These are phyloP conservation scores for Eudasyphora cyanicolor DNA, from an alignment of 2,888 invertebrate species.

Conservation along the genomic window DNA sequence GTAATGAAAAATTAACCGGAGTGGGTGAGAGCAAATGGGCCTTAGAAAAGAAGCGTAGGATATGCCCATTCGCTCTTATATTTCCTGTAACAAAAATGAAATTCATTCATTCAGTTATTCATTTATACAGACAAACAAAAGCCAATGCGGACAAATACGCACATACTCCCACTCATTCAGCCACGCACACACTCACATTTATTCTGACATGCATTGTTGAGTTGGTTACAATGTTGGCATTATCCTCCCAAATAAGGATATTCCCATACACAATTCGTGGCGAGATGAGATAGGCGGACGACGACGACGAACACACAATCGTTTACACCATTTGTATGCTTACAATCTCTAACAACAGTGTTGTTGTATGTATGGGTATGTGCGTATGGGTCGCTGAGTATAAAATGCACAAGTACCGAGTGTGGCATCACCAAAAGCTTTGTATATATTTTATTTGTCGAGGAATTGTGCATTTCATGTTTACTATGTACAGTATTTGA, in stretches of 20 bases:
- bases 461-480: constrained; percentile 30
- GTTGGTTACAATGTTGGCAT: constrained; percentile 44
- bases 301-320: neutral
- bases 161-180: neutral
- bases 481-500: neutral
- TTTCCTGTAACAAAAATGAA: constrained; percentile 6
- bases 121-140: neutral
- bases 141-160: neutral
- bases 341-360: neutral
- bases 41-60: neutral
- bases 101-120: neutral
- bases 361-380: neutral
- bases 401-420: neutral
- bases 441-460: constrained; percentile 18
- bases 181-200: neutral
- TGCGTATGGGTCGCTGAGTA: neutral
- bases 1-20: constrained; percentile 7
- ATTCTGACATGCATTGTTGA: constrained; percentile 43
- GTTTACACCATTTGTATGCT: neutral
- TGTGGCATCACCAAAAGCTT: no score
- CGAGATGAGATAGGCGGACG: neutral
- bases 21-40: neutral
- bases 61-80: neutral
- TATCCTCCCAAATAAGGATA: constrained; percentile 40
- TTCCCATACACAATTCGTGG: neutral